Conservation (phyloP, 1,140 invertebrate genomes). For the Aphidius gifuensis region DNA sequence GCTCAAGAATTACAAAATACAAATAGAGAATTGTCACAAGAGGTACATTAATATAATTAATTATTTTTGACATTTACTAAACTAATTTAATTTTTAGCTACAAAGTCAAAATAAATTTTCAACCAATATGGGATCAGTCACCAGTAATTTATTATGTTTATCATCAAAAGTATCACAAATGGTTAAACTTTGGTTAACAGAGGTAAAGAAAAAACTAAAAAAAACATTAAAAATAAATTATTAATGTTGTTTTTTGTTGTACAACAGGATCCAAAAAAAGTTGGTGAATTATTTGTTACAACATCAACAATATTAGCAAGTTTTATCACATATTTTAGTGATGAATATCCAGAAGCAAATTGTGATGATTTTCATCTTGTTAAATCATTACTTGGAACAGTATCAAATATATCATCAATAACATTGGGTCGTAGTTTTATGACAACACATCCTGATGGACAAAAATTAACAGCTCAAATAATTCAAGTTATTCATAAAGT, state of each 20-base stretch:
- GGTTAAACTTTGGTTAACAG: conserved; percentile 41
- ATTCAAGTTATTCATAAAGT: conserved; percentile 36
- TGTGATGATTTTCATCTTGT: conserved; percentile 49
- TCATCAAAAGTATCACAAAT: conserved; percentile 41
- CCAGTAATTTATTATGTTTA: conserved; percentile 48
- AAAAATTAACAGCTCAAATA: conserved; percentile 40
- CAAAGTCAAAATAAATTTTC: conserved; percentile 45
- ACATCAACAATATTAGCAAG: conserved; percentile 45
- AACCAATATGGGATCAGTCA: conserved; percentile 44
- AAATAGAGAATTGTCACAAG: background rate
- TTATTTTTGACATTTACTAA: too few relatives aligned
- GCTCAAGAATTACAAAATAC: background rate
- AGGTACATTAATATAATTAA: too few relatives aligned
- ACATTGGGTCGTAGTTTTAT: conserved; percentile 48
- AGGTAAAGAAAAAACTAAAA: conserved; percentile 32
- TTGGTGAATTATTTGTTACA: conserved; percentile 47
- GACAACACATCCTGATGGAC: conserved; percentile 40
- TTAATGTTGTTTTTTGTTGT: background rate
- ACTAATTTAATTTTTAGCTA: too few relatives aligned
- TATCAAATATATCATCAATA: conserved; percentile 47
- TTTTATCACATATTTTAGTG: conserved; percentile 49
- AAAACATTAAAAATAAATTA: background rate
- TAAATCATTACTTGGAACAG: conserved; percentile 45
- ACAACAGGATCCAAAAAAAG: conserved; percentile 39
- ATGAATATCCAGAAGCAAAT: conserved; percentile 37